These are phyloP conservation scores for Operophtera brumata DNA, from an alignment of 2,888 invertebrate genomes.

Conservation along the genomic window DNA sequence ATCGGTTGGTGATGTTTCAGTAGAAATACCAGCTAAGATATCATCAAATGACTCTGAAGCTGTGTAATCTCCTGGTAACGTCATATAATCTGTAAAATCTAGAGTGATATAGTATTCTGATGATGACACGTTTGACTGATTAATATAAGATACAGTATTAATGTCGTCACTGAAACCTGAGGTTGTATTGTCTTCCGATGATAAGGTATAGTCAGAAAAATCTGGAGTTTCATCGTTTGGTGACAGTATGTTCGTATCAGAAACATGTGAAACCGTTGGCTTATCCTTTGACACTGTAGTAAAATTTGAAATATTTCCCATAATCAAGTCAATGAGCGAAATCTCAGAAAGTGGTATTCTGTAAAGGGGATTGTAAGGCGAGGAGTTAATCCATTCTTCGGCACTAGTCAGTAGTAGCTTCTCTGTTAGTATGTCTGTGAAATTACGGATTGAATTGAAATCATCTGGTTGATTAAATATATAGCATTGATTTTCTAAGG, in stretches of 20 bases:
- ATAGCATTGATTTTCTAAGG: conserved; percentile 3
- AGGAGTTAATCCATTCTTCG: not conserved
- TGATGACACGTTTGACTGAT: not conserved
- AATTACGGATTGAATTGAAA: not conserved
- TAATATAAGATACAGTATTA: not conserved
- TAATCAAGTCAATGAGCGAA: conserved; percentile 1
- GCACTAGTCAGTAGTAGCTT: not conserved
- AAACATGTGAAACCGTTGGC: not conserved
- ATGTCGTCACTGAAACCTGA: not conserved
- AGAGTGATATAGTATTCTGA: not conserved
- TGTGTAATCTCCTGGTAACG: not conserved
- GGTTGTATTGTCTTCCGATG: not conserved
- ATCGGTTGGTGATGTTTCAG: not conserved
- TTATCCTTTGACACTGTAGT: not conserved
- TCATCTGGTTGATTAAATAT: not conserved
- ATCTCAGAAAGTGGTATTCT: not conserved
- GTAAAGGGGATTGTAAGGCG: not conserved
- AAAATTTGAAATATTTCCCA: not conserved
- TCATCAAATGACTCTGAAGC: not conserved
- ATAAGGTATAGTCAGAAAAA: conserved; percentile 7
- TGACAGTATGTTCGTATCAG: not conserved
- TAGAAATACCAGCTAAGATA: not conserved
- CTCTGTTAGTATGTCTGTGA: not conserved
- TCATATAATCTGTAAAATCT: not conserved
- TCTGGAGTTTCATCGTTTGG: not conserved